phyloP scores from a whole-genome alignment of 2,888 invertebrate species.

The Ormyrus pomaceus region DNA sequence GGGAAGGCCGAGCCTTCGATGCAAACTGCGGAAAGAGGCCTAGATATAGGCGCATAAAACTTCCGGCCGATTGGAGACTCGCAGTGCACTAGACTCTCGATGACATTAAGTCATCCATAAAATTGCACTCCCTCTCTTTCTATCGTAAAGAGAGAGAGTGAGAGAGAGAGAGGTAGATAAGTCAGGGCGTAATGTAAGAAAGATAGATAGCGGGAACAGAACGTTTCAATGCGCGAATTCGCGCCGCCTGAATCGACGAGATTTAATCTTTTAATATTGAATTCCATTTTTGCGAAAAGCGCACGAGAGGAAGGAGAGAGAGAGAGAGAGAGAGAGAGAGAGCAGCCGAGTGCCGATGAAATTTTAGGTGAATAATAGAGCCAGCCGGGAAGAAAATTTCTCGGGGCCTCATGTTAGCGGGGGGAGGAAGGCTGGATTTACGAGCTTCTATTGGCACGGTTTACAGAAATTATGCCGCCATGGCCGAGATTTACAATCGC shows the following conservation, averaged over 20 bases:
- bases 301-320: not conserved
- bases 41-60: slow-evolving; percentile 35
- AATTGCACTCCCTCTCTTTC: slow-evolving; percentile 29
- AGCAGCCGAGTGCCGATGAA: slow-evolving; percentile 7
- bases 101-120: slow-evolving; percentile 51
- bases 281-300: slow-evolving; percentile 33
- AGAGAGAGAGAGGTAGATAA: slow-evolving; percentile 7
- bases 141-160: not conserved
- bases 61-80: slow-evolving; percentile 47
- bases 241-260: slow-evolving; percentile 24
- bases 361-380: slow-evolving; percentile 10
- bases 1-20: not conserved
- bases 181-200: slow-evolving; percentile 7
- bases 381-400: not conserved
- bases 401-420: not conserved
- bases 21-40: slow-evolving; percentile 32
- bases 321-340: not conserved
- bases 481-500: not conserved
- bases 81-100: slow-evolving; percentile 27
- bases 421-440: slow-evolving; percentile 4
- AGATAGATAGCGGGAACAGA: slow-evolving; percentile 8
- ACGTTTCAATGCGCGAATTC: slow-evolving; percentile 10
- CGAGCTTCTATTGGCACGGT: not conserved
- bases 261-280: slow-evolving; percentile 48
- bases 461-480: not conserved